A percentile compares a stretch with the other conserved stretches of the same genome.
Conservation (phyloP, 2,113 vertebrate species). For the Chrysemys picta region DNA sequence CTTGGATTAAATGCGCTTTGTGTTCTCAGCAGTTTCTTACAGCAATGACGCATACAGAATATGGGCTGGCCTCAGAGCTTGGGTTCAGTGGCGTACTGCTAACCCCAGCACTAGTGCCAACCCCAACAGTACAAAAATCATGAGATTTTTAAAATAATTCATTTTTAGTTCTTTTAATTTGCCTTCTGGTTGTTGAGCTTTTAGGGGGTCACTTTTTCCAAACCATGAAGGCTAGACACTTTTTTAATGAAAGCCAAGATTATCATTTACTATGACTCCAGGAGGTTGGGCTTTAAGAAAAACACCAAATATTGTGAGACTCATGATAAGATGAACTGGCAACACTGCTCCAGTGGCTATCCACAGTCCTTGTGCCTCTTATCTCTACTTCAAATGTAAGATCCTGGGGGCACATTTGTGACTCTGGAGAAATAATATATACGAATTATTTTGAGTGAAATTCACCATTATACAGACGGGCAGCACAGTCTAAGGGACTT, state of each 20-base stretch:
- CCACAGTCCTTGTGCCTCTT: neutral
- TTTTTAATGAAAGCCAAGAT: neutral
- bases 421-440: neutral
- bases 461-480: neutral
- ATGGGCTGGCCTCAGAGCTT: neutral
- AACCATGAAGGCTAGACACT: neutral
- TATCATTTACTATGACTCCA: neutral
- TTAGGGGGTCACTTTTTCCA: neutral
- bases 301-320: neutral
- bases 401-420: neutral
- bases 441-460: neutral
- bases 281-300: neutral
- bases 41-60: accelerated
- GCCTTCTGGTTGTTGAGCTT: accelerated
- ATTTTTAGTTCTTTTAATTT: neutral
- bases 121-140: neutral
- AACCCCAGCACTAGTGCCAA: neutral
- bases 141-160: neutral
- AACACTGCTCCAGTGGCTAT: neutral
- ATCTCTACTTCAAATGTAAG: neutral
- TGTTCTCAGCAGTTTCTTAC: neutral
- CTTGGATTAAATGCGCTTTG: accelerated
- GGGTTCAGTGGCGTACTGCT: neutral
- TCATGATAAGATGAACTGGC: neutral
- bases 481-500: neutral